phyloP scores from a whole-genome alignment of 2,113 vertebrate species.

The Coryphaenoides rupestris region DNA sequence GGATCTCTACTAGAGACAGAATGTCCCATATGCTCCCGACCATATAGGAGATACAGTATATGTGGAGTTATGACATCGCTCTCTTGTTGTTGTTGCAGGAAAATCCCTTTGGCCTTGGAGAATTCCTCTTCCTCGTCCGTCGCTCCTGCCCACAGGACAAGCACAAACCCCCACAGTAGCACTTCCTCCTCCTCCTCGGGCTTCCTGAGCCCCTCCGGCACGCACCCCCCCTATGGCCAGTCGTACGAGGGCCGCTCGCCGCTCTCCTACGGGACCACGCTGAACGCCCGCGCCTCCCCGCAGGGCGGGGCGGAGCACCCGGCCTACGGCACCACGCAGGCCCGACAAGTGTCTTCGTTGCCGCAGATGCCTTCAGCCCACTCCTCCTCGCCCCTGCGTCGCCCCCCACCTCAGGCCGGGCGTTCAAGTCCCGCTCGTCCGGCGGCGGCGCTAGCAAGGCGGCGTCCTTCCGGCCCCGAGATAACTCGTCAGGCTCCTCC shows the following conservation, averaged over 20 bases:
- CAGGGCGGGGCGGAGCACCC: slow-evolving; percentile 83
- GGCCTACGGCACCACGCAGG: slow-evolving; percentile 83
- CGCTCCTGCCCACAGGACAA: slow-evolving; percentile 80
- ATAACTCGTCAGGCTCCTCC: slow-evolving; percentile 57
- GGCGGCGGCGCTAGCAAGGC: slow-evolving; percentile 83
- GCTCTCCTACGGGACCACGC: slow-evolving; percentile 91
- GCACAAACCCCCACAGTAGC: slow-evolving; percentile 82
- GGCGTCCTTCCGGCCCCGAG: slow-evolving; percentile 61
- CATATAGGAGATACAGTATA: too few species aligned
- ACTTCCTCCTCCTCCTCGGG: slow-evolving; percentile 71
- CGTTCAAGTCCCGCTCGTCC: slow-evolving; percentile 88
- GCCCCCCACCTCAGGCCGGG: slow-evolving; percentile 86
- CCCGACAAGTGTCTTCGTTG: slow-evolving; percentile 93
- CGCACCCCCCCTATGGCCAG: slow-evolving; percentile 81
- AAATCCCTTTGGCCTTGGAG: slow-evolving; percentile 90
- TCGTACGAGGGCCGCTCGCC: slow-evolving; percentile 79
- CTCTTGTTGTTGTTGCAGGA: slow-evolving; percentile 71
- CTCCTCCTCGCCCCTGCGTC: slow-evolving; percentile 76
- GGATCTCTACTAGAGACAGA: too few species aligned
- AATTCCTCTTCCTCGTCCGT: slow-evolving; percentile 71
- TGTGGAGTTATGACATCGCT: background rate
- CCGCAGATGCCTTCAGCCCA: slow-evolving; percentile 94
- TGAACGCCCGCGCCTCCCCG: slow-evolving; percentile 84
- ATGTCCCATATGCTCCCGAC: too few species aligned
- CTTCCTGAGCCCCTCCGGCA: slow-evolving; percentile 79